phyloP scores from a whole-genome alignment of 2,888 invertebrate species.

The Himalopsyche anomala region DNA sequence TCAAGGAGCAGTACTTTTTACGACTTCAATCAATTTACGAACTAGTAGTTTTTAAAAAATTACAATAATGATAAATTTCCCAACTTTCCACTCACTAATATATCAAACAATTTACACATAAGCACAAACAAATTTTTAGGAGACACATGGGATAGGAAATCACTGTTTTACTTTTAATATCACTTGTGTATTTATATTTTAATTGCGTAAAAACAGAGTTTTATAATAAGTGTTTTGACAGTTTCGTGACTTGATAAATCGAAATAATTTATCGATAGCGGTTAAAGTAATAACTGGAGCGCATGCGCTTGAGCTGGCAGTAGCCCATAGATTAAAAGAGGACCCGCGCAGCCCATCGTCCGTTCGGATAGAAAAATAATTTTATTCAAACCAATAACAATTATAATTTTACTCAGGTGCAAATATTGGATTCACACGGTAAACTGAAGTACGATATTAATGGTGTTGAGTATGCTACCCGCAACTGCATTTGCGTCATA shows the following conservation, averaged over 20 bases:
- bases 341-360: not conserved
- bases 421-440: slow-evolving; percentile 1
- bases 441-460: not conserved
- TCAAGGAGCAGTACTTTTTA: too few species aligned
- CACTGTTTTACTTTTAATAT: not conserved
- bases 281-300: not conserved
- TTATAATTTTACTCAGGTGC: slow-evolving; percentile 27
- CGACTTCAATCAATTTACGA: too few species aligned
- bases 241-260: too few species aligned
- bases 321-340: slow-evolving; percentile 7
- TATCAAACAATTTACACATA: too few species aligned
- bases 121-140: not conserved
- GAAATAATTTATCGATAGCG: not conserved
- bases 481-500: slow-evolving; percentile 13
- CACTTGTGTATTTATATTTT: too few species aligned
- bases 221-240: too few species aligned
- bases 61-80: too few species aligned
- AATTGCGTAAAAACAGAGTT: too few species aligned
- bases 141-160: not conserved
- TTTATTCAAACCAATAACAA: not conserved
- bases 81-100: too few species aligned
- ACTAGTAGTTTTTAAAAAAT: too few species aligned
- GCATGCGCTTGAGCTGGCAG: not conserved
- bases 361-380: not conserved
- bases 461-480: not conserved